Conservation (phyloP, 2,113 vertebrate genomes). For the Trochalopteron elliotii region DNA sequence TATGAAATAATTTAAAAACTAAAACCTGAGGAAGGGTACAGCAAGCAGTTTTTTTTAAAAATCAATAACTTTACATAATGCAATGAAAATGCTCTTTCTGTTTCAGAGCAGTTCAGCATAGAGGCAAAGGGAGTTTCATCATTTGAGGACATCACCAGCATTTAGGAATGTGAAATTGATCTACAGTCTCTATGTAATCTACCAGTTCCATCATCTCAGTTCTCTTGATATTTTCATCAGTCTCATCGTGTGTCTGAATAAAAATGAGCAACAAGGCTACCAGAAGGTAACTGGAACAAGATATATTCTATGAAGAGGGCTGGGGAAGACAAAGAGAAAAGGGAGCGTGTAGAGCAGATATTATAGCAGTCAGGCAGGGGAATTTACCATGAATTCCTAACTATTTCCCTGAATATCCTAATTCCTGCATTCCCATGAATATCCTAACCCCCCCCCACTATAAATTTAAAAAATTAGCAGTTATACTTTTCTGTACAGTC, state of each 20-base stretch:
- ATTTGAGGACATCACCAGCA: background rate
- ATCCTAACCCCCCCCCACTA: rapidly evolving
- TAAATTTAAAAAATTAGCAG: background rate
- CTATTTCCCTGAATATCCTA: background rate
- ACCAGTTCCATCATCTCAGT: background rate
- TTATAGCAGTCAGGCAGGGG: background rate
- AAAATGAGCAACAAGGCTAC: background rate
- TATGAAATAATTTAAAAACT: background rate
- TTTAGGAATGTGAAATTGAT: background rate
- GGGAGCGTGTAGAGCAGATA: rapidly evolving
- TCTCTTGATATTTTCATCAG: background rate
- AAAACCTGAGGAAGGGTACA: background rate
- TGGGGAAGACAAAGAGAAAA: background rate
- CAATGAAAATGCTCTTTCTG: background rate
- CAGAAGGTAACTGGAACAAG: background rate
- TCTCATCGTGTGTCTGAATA: background rate
- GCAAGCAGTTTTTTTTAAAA: background rate
- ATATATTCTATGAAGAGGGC: background rate
- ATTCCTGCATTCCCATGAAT: background rate
- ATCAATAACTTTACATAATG: background rate
- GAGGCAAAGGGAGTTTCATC: background rate
- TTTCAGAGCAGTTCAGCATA: background rate
- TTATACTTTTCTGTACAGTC: background rate
- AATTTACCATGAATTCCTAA: background rate
- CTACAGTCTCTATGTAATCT: background rate